phyloP scores from a whole-genome alignment of 1,140 invertebrate genomes.

The Bilobella aurantiaca region DNA sequence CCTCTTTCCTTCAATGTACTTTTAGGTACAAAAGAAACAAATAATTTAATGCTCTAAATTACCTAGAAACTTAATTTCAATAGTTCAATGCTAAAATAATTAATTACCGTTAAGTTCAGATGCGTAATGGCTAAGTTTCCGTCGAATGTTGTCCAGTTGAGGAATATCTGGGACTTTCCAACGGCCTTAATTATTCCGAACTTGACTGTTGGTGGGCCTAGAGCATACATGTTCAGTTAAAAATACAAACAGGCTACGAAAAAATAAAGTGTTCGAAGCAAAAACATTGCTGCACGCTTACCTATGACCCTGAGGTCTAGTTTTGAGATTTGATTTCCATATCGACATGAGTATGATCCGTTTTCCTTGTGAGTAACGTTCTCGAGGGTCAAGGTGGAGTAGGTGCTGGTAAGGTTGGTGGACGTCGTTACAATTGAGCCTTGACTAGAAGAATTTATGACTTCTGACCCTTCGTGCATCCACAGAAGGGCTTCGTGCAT shows the following conservation, averaged over 20 bases:
- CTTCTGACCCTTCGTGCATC: constrained; percentile 5
- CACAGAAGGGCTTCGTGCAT: constrained; percentile 10
- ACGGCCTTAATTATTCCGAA: constrained; percentile 65
- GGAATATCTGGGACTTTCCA: constrained; percentile 57
- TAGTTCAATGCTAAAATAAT: background rate
- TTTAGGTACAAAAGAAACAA: no score
- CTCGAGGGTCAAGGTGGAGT: constrained; percentile 1
- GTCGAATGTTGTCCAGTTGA: constrained; percentile 70
- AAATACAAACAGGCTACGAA: background rate
- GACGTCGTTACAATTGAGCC: background rate
- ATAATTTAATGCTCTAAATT: no score
- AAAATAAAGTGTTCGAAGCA: no score
- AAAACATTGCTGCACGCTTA: no score
- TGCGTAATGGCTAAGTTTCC: constrained; percentile 52
- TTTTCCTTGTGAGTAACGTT: background rate
- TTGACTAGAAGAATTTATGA: constrained; percentile 14
- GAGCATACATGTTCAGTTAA: constrained; percentile 48
- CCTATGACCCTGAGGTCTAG: background rate
- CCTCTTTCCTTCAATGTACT: constrained; percentile 3
- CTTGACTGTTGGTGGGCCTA: constrained; percentile 57
- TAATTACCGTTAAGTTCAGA: constrained; percentile 16
- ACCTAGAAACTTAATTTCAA: constrained; percentile 6
- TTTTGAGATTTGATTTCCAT: background rate
- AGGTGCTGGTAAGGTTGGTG: background rate
- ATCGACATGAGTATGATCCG: background rate